Evolutionary conservation across 2,797 vertebrate species (phyloP).

Genomic region (Petrocephalus schoutedeni): DNA sequence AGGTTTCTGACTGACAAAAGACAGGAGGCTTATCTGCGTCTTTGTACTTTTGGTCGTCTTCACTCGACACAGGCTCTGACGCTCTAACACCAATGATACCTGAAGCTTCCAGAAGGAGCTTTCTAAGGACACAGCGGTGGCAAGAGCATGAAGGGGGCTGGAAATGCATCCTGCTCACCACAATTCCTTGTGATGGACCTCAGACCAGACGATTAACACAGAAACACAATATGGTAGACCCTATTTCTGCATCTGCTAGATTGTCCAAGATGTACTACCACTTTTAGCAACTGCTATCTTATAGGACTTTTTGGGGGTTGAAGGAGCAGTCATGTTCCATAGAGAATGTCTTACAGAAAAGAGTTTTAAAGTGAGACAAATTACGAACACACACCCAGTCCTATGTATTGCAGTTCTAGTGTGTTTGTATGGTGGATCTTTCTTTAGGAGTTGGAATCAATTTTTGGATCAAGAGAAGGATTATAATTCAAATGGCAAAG

Average conservation of each 20-base stretch:
- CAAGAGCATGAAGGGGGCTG: background rate
- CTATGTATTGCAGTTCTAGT: background rate
- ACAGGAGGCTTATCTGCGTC: background rate
- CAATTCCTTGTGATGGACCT: background rate
- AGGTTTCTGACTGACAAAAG: background rate
- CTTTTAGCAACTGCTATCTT: background rate
- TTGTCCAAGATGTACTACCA: background rate
- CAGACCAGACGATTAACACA: background rate
- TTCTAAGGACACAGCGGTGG: background rate
- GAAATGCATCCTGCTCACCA: background rate
- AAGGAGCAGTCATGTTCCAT: background rate
- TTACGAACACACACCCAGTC: background rate
- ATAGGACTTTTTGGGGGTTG: background rate
- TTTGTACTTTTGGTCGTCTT: background rate
- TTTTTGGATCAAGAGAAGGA: background rate
- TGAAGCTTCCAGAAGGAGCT: background rate
- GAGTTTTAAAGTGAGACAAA: background rate
- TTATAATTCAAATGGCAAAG: background rate
- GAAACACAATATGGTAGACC: background rate
- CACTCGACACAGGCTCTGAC: slow-evolving; percentile 11
- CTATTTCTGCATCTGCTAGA: background rate
- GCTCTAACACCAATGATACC: background rate
- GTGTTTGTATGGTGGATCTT: background rate
- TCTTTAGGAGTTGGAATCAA: background rate
- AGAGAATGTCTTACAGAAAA: background rate